A percentile compares a stretch with the other conserved stretches of the same genome.
These are phyloP conservation scores for Rhyzopertha dominica DNA, from an alignment of 1,140 invertebrate species.

Conservation along the genomic window DNA sequence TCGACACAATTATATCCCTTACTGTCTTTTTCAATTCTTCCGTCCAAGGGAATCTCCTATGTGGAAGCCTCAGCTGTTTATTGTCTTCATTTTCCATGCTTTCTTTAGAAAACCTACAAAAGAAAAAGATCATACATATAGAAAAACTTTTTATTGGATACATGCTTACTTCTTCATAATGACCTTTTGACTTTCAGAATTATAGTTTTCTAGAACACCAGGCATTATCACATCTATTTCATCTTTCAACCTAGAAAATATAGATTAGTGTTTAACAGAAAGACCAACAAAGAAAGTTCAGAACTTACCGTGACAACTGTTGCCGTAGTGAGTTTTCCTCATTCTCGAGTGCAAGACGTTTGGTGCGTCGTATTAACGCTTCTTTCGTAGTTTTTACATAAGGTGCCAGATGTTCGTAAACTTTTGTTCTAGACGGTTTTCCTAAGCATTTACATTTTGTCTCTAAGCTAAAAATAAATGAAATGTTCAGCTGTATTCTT, in stretches of 20 bases:
- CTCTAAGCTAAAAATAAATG: conserved; percentile 65
- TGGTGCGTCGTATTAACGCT: conserved; percentile 60
- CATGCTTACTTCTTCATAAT: conserved; percentile 52
- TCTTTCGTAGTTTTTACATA: conserved; percentile 64
- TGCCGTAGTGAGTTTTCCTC: conserved; percentile 55
- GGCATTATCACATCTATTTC: conserved; percentile 57
- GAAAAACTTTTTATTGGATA: conserved; percentile 1
- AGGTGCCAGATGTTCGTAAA: conserved; percentile 58
- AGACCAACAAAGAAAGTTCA: neutral
- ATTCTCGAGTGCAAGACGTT: conserved; percentile 58
- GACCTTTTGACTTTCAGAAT: conserved; percentile 53
- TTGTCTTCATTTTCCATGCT: conserved; percentile 30
- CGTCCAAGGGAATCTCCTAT: conserved; percentile 54
- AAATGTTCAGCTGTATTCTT: too few species aligned
- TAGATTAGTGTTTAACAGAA: conserved; percentile 7
- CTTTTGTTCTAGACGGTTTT: conserved; percentile 50
- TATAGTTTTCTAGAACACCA: conserved; percentile 52
- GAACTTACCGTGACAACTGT: conserved; percentile 46
- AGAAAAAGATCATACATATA: conserved; percentile 13
- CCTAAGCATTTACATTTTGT: conserved; percentile 45
- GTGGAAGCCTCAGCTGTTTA: conserved; percentile 51
- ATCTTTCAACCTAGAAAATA: conserved; percentile 48
- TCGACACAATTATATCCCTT: conserved; percentile 37
- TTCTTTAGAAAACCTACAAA: conserved; percentile 31
- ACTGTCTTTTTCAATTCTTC: conserved; percentile 53